These are phyloP conservation scores for Salminus brasiliensis DNA, from an alignment of 2,113 vertebrate genomes.

Conservation along the genomic window DNA sequence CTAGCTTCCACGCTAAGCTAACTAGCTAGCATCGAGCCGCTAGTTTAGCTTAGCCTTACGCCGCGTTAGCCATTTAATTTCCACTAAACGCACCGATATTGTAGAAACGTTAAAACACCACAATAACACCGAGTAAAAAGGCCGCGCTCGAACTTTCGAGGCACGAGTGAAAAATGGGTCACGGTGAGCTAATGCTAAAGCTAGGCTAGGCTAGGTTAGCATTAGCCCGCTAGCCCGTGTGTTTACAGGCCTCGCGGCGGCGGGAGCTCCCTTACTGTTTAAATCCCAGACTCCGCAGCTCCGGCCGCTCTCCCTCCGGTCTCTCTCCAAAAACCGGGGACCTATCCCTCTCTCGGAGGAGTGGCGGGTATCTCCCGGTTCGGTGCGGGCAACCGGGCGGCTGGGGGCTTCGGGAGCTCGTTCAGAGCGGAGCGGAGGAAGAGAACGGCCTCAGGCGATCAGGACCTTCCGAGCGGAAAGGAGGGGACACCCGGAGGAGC, in stretches of 20 bases:
- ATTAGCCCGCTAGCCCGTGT: too few relatives aligned
- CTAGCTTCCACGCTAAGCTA: not conserved
- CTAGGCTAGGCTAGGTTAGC: too few relatives aligned
- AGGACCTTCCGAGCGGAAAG: constrained; percentile 18
- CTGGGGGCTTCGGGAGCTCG: too few relatives aligned
- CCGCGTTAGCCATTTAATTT: too few relatives aligned
- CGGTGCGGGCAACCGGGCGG: not conserved
- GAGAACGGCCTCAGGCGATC: constrained; percentile 2
- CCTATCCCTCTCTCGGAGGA: not conserved
- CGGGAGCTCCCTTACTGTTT: not conserved
- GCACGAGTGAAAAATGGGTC: not conserved
- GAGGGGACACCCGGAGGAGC: not conserved
- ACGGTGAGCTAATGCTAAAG: not conserved
- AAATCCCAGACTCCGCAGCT: not conserved
- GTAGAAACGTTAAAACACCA: not conserved
- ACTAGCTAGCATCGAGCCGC: not conserved
- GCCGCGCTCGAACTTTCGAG: not conserved
- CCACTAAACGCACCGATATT: too few relatives aligned
- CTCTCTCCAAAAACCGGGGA: not conserved
- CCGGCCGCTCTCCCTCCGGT: not conserved
- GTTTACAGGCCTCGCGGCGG: not conserved
- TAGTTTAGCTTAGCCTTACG: not conserved
- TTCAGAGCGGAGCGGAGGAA: too few relatives aligned
- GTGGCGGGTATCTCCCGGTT: not conserved
- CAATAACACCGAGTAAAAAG: not conserved